A percentile compares a stretch with the other conserved stretches of the same genome.
phyloP scores from a whole-genome alignment of 2,113 vertebrate species.

The Electrona antarctica region DNA sequence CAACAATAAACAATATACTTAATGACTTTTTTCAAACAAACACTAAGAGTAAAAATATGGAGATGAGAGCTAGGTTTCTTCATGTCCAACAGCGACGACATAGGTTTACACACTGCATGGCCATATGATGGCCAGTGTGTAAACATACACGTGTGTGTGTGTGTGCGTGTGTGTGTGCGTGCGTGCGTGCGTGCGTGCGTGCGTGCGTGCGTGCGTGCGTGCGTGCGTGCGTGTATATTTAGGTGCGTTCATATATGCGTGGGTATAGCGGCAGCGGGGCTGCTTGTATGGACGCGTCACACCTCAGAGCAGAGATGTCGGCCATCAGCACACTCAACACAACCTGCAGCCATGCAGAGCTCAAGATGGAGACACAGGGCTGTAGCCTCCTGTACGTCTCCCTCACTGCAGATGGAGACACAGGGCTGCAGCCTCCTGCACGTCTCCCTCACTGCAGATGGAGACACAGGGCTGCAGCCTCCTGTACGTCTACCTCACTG shows the following conservation, averaged over 20 bases:
- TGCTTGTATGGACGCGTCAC: conserved; percentile 15
- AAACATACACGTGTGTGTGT: no score
- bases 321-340: conserved; percentile 64
- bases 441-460: conserved; percentile 6
- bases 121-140: no score
- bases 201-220: neutral
- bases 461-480: no score
- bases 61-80: no score
- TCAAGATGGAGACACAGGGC: conserved; percentile 65
- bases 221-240: neutral
- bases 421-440: conserved; percentile 24
- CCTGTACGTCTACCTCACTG: conserved; percentile 19
- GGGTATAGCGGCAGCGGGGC: neutral
- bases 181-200: no score
- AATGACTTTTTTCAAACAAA: no score
- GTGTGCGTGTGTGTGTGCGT: no score
- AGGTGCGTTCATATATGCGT: conserved; percentile 15
- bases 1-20: no score
- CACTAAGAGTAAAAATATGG: no score
- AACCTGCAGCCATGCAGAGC: conserved; percentile 48
- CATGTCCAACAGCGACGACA: no score
- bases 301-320: conserved; percentile 49
- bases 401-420: no score
- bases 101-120: no score
- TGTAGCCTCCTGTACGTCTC: conserved; percentile 15